Base-by-base conservation (phyloP, 37 sponge, comb jelly and placozoan genomes). In the Agelas oroides region DNA sequence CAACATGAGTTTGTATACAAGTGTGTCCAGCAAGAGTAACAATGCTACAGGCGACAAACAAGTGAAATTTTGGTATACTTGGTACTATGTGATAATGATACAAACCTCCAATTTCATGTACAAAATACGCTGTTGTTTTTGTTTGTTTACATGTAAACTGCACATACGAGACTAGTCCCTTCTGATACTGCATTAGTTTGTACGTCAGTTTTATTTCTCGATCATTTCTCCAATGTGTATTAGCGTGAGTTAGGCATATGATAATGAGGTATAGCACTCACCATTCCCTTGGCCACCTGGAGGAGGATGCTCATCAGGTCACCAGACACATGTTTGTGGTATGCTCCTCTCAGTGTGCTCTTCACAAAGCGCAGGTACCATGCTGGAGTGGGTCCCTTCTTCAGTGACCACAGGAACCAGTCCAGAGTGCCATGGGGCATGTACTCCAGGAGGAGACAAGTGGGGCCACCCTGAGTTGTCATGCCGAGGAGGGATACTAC, bases 211-310 rank as follows among this genome's bases (percentile, higher is more conserved):
- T n/a, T n/a, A n/a, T n/a, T n/a, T n/a, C n/a, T n/a, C n/a, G n/a
- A n/a, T n/a, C n/a, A n/a, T n/a, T n/a, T n/a, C n/a, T n/a, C n/a
- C n/a, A n/a, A n/a, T n/a, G n/a, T n/a, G 46, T 46, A 3, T 46
- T 46, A 46, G 46, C 3, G 46, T 46, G 46, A 46, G 46, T n/a
- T n/a, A n/a, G n/a, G n/a, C n/a, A n/a, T 56, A 65, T 65, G 25
- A 15, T 25, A 65, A 25, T 14, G 13, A 14, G 24, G 30, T 27
- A 25, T 25, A 16, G 21, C 18, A 70, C 87, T 79, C 25, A 88
- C 86, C 86, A 88, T 88, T 71, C 86, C 93, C 24, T 85, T 69
- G 32, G 80, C 81, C 13, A 93, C 82, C 77, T 93, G 93, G 2
- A 88, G 53, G 6, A 81, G 35, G 32, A 88, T 38, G 15, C 75